phyloP scores from a whole-genome alignment of 2,113 vertebrate genomes.

The Symphodus melops region DNA sequence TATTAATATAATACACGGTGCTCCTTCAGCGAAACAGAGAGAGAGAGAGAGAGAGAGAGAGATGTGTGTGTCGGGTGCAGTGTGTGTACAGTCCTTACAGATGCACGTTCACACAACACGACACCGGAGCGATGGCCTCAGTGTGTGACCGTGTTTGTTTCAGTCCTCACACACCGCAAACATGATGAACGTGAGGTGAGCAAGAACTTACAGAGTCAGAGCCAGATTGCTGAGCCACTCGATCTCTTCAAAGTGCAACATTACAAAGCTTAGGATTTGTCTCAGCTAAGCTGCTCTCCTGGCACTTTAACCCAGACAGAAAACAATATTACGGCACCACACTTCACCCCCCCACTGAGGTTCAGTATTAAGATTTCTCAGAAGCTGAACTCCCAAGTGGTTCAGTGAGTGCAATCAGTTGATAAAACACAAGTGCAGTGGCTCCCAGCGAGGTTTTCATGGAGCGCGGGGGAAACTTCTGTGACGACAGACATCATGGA shows the following conservation, averaged over 20 bases:
- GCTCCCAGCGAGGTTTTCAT: slow-evolving; percentile 12
- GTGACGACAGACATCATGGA: background rate
- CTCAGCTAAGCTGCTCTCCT: slow-evolving; percentile 58
- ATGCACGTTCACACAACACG: slow-evolving; percentile 69
- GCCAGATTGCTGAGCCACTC: slow-evolving; percentile 62
- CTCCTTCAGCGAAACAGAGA: slow-evolving; percentile 68
- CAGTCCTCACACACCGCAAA: slow-evolving; percentile 39
- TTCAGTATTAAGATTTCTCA: slow-evolving; percentile 7
- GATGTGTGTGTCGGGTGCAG: slow-evolving; percentile 57
- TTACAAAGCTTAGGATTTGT: slow-evolving; percentile 49
- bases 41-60: slow-evolving; percentile 62
- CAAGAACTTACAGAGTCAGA: slow-evolving; percentile 64
- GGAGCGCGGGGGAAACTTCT: background rate
- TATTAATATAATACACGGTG: slow-evolving; percentile 83
- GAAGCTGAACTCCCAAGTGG: slow-evolving; percentile 25
- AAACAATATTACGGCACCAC: slow-evolving; percentile 29
- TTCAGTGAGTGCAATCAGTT: slow-evolving; percentile 28
- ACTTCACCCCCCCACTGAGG: slow-evolving; percentile 2
- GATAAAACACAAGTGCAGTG: slow-evolving; percentile 32
- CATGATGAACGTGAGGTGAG: slow-evolving; percentile 36
- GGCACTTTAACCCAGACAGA: slow-evolving; percentile 53
- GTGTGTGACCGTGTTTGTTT: slow-evolving; percentile 1
- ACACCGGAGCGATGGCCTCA: slow-evolving; percentile 39
- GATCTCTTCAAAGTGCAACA: slow-evolving; percentile 74
- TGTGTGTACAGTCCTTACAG: slow-evolving; percentile 69